Evolutionary conservation across 2,797 vertebrate genomes (phyloP).

Genomic region (Sebastes paucispinis): DNA sequence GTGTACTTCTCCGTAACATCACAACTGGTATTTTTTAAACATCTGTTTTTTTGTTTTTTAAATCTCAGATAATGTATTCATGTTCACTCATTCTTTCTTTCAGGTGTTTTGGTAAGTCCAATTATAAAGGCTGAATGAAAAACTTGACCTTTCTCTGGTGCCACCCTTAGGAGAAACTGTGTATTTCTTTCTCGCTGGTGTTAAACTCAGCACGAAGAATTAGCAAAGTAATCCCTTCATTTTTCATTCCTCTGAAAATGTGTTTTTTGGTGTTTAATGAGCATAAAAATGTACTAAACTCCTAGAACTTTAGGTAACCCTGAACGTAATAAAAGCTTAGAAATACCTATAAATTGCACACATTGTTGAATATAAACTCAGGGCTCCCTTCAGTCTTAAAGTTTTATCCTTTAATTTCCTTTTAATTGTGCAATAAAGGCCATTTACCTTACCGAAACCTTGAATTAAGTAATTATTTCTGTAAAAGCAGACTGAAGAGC

Average conservation of each 20-base stretch:
- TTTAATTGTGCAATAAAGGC: background rate
- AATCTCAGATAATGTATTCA: background rate
- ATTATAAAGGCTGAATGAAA: background rate
- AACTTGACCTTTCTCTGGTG: background rate
- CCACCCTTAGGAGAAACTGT: background rate
- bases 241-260: too few species aligned
- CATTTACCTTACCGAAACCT: background rate
- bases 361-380: background rate
- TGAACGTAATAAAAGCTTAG: accelerated
- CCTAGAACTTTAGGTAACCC: background rate
- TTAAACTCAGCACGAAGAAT: background rate
- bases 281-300: background rate
- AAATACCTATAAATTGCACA: background rate
- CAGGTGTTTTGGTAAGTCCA: background rate
- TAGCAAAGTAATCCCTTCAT: background rate
- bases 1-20: background rate
- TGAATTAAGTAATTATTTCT: background rate
- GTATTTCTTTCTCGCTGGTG: background rate
- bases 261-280: background rate
- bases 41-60: background rate
- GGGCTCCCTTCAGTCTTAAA: background rate
- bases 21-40: background rate
- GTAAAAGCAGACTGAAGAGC: background rate
- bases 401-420: background rate
- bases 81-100: background rate